Percentiles rank a stretch among this genome's conserved stretches.
phyloP scores from a whole-genome alignment of 2,113 vertebrate species.

The Microcebus ravelobensis region DNA sequence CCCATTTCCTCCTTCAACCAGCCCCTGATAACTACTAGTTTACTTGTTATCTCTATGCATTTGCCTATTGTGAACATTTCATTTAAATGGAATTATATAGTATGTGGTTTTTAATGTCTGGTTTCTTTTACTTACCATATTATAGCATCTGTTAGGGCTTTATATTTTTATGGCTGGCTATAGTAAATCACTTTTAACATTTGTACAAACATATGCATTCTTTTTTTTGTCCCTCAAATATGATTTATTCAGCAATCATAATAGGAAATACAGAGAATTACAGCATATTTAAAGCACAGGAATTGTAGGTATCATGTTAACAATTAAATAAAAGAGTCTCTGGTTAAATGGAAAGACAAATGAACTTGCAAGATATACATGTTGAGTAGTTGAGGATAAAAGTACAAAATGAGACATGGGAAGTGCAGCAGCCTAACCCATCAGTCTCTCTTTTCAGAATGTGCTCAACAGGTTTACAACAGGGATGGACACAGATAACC shows the following conservation, averaged over 20 bases:
- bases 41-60: not conserved
- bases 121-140: not conserved
- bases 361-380: conserved; percentile 75
- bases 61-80: not conserved
- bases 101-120: not conserved
- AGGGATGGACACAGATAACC: not conserved
- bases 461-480: not conserved
- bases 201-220: not conserved
- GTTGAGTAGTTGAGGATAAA: conserved; percentile 72
- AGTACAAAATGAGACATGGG: conserved; percentile 73
- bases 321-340: conserved; percentile 83
- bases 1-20: not conserved
- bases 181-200: not conserved
- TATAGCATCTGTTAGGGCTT: not conserved
- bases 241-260: conserved; percentile 86
- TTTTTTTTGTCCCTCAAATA: conserved; percentile 78
- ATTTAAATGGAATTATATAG: not conserved
- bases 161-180: not conserved
- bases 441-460: not conserved
- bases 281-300: conserved; percentile 82
- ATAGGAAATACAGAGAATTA: conserved; percentile 84
- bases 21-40: not conserved
- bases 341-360: conserved; percentile 76
- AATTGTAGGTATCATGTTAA: conserved; percentile 72
- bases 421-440: not conserved